phyloP scores from a whole-genome alignment of 2,888 invertebrate genomes.

The Thysanoteuthis rhombus region DNA sequence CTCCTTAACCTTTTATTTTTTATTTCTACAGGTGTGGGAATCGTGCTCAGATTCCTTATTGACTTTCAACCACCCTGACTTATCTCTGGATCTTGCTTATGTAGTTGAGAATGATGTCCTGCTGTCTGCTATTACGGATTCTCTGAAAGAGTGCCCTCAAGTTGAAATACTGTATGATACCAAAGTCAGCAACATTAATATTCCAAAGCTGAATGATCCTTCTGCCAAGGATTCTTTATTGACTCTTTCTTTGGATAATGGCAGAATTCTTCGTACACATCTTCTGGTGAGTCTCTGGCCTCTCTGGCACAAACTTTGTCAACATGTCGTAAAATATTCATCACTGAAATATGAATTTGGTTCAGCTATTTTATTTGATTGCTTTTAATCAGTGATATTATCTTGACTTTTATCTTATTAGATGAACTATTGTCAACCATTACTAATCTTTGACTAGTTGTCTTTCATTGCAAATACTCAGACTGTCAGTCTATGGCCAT shows the following conservation, averaged over 20 bases:
- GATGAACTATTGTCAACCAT: too few relatives aligned
- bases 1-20: conserved; percentile 24
- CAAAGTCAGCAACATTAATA: conserved; percentile 72
- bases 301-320: neutral
- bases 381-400: too few relatives aligned
- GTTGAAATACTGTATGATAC: conserved; percentile 78
- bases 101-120: conserved; percentile 94
- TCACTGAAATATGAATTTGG: neutral
- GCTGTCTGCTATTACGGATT: conserved; percentile 73
- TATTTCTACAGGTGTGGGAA: conserved; percentile 84
- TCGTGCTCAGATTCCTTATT: conserved; percentile 88
- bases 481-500: too few relatives aligned
- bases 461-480: too few relatives aligned
- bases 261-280: conserved; percentile 65
- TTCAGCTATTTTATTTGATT: too few relatives aligned
- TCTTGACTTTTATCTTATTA: too few relatives aligned
- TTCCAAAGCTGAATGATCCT: conserved; percentile 39
- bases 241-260: conserved; percentile 64
- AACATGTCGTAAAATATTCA: neutral
- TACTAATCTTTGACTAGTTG: too few relatives aligned
- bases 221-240: conserved; percentile 56
- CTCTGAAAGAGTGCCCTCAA: conserved; percentile 73
- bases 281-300: conserved; percentile 64
- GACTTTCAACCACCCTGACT: conserved; percentile 81
- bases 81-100: conserved; percentile 82